These are phyloP conservation scores for Noctilio leporinus DNA, from an alignment of 2,113 vertebrate species.

Conservation along the genomic window DNA sequence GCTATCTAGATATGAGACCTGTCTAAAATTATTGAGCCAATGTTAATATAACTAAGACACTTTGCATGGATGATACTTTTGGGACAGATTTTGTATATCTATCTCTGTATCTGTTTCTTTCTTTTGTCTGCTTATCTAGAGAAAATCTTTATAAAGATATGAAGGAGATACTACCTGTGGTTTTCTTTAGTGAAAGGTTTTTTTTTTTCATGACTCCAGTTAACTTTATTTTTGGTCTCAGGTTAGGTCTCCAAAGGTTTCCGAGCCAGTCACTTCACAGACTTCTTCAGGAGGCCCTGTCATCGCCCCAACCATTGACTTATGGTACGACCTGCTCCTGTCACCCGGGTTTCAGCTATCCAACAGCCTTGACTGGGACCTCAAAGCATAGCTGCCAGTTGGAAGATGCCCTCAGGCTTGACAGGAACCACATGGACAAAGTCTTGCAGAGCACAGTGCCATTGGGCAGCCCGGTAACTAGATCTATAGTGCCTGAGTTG, in stretches of 20 bases:
- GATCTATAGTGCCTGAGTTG: slow-evolving; percentile 73
- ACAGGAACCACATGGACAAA: slow-evolving; percentile 87
- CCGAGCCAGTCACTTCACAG: background rate
- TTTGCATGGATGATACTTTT: no score
- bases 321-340: background rate
- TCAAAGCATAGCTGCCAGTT: slow-evolving; percentile 90
- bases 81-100: no score
- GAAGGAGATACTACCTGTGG: background rate
- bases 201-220: background rate
- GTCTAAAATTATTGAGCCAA: no score
- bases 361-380: background rate
- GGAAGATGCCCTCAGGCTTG: slow-evolving; percentile 87
- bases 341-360: background rate
- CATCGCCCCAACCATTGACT: background rate
- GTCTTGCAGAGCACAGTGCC: slow-evolving; percentile 94
- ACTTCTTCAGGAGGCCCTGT: background rate
- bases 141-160: background rate
- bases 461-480: slow-evolving; percentile 86
- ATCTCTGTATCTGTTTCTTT: background rate
- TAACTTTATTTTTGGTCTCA: slow-evolving; percentile 46
- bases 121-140: background rate
- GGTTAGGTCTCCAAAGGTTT: background rate
- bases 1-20: no score
- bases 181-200: background rate
- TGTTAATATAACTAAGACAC: no score